These are phyloP conservation scores for Aldabrachelys gigantea DNA, from an alignment of 2,113 vertebrate genomes.

Conservation along the genomic window DNA sequence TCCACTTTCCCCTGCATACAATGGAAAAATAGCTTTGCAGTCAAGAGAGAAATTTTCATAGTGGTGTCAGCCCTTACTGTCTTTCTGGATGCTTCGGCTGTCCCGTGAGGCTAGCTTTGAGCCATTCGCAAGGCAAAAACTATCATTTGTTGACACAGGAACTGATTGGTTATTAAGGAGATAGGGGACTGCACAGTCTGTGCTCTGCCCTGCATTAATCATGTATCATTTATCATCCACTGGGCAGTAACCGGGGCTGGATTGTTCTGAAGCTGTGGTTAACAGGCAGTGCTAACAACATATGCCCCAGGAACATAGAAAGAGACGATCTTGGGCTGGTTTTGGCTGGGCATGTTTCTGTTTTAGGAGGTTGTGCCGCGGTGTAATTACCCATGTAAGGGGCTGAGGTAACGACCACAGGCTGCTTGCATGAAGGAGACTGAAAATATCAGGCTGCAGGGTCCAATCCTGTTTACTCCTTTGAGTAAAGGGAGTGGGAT, in stretches of 20 bases:
- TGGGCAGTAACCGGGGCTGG: background rate
- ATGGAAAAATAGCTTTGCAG: background rate
- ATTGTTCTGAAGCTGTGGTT: background rate
- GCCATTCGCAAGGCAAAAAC: background rate
- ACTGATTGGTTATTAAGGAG: background rate
- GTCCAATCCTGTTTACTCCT: background rate
- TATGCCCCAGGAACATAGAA: background rate
- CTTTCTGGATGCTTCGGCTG: constrained; percentile 4
- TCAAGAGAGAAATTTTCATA: background rate
- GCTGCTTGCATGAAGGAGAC: background rate
- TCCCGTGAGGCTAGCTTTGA: background rate
- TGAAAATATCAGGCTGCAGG: background rate
- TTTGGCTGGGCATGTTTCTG: background rate
- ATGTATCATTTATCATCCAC: rapidly evolving
- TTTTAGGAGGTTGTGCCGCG: background rate
- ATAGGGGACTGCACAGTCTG: too few relatives aligned
- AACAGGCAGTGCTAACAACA: rapidly evolving
- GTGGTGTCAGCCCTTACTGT: background rate
- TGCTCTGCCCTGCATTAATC: background rate
- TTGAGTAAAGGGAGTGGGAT: rapidly evolving
- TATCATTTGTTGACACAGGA: background rate
- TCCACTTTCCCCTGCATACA: background rate
- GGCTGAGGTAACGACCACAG: background rate
- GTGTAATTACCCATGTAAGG: background rate
- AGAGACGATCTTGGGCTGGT: background rate